Evolutionary conservation across 1,140 invertebrate species (phyloP).

Genomic region (Plectrocnemia conspersa): DNA sequence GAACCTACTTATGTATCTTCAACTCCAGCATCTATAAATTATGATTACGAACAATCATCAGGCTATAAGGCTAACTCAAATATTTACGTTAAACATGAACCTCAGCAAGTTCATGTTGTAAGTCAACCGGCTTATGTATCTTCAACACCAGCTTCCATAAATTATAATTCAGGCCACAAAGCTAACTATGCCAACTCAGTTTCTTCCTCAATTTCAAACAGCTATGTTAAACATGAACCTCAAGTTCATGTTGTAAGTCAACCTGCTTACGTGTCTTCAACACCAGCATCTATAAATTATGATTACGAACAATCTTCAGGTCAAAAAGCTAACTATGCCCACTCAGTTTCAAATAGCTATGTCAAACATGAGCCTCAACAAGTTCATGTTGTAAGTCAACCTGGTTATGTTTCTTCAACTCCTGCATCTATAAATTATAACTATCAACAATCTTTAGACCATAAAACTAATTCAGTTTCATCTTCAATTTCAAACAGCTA

Average conservation of each 20-base stretch:
- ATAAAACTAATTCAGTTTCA: not conserved
- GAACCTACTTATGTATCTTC: conserved; percentile 25
- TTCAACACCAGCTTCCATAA: conserved; percentile 11
- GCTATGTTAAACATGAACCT: no score
- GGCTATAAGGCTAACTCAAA: no score
- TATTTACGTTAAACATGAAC: not conserved
- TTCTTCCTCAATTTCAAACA: not conserved
- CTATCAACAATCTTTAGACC: not conserved
- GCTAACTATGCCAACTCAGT: no score
- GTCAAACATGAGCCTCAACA: conserved; percentile 14
- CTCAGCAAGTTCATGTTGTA: not conserved
- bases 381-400: not conserved
- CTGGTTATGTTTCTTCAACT: conserved; percentile 17
- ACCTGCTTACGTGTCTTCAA: conserved; percentile 25
- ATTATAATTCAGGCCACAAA: no score
- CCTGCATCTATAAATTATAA: conserved; percentile 14
- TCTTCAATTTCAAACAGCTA: not conserved
- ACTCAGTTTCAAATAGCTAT: no score
- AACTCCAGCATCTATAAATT: conserved; percentile 23
- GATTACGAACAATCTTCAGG: conserved; percentile 28
- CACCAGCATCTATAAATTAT: conserved; percentile 25
- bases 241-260: conserved; percentile 5
- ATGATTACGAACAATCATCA: conserved; percentile 26
- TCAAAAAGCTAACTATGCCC: no score
- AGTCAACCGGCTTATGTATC: conserved; percentile 9